Evolutionary conservation across 1,140 invertebrate species (phyloP).

Genomic region (Triops cancriformis): DNA sequence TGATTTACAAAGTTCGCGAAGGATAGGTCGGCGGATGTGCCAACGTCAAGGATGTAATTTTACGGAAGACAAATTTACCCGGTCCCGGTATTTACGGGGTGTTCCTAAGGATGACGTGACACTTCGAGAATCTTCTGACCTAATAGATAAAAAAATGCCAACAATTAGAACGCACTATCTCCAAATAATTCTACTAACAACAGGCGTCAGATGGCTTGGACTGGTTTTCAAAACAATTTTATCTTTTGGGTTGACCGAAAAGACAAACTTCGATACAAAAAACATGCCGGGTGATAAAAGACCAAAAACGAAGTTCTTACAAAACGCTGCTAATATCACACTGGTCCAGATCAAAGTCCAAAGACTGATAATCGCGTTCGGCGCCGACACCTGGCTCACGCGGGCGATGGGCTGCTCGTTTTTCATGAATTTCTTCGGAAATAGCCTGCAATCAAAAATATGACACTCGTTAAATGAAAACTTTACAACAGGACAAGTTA

Average conservation of each 20-base stretch:
- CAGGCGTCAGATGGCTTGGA: not conserved
- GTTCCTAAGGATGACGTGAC: slow-evolving; percentile 1
- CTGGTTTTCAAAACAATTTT: too few relatives aligned
- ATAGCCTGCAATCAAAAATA: slow-evolving; percentile 37
- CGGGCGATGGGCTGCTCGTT: slow-evolving; percentile 32
- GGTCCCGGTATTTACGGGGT: slow-evolving; percentile 1
- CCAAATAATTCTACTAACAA: not conserved
- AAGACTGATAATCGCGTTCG: slow-evolving; percentile 42
- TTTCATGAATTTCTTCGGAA: slow-evolving; percentile 49
- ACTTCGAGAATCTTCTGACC: not conserved
- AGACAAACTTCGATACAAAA: not conserved
- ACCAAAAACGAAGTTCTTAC: slow-evolving; percentile 4
- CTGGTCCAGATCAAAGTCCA: slow-evolving; percentile 28
- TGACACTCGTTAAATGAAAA: not conserved
- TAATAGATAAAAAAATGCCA: not conserved
- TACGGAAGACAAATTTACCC: not conserved
- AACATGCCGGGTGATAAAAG: not conserved
- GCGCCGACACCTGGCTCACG: slow-evolving; percentile 84
- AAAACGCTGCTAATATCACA: slow-evolving; percentile 26
- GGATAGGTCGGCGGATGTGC: not conserved
- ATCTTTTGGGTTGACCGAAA: too few relatives aligned
- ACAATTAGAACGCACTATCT: not conserved
- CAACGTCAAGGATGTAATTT: not conserved
- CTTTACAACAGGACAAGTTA: not conserved
- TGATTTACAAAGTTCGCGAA: not conserved